Base-by-base conservation (phyloP, 2,797 vertebrate species). In the Coregonus ussuriensis region DNA sequence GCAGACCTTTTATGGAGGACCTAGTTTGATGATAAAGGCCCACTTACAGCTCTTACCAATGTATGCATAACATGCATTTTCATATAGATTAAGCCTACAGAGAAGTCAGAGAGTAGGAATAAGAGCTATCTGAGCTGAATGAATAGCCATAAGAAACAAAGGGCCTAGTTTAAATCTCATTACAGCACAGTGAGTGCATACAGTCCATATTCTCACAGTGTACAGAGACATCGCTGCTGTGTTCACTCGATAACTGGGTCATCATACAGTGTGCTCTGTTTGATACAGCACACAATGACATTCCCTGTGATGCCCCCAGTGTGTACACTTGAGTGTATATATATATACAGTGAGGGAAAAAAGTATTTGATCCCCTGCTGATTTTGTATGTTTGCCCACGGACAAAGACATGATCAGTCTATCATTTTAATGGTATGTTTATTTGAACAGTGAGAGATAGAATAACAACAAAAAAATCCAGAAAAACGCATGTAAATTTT, bases 251-350 rank as follows among this genome's bases (percentile, higher is more conserved):
- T 72, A 81, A 75, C 29, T 87, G 83, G 84, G 84, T 81, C 87
- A 79, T 6, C 0, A 14, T 73, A 66, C 72, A 69, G 21, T 69
- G 33, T 76, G 14, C 76, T 67, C 71, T 25, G 25, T 25, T 25
- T 83, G 76, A 83, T 78, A 33, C 6, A 84, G 80, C 82, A 74
- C 80, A 88, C 78, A 89, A 82, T 84, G 72, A 53, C 72, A 65
- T 29, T 31, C 63, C 63, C 63, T 65, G 11, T 31, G 3, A 21
- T 65, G 63, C 25, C 6, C 21, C 21, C 9, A 65, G 63, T 11
- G 11, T 13, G 63, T 65, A 56, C 16, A 33, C 25, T 25, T 25
- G 25, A 25, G 25, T 25, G 25, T 25, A 25, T 25, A 25, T 25
- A 25, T 25, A 25, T 25, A 25, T 25, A 25, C 25, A 25, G 25